Base-by-base conservation (phyloP, 1,140 invertebrate species). In the Papilio polyxenes region DNA sequence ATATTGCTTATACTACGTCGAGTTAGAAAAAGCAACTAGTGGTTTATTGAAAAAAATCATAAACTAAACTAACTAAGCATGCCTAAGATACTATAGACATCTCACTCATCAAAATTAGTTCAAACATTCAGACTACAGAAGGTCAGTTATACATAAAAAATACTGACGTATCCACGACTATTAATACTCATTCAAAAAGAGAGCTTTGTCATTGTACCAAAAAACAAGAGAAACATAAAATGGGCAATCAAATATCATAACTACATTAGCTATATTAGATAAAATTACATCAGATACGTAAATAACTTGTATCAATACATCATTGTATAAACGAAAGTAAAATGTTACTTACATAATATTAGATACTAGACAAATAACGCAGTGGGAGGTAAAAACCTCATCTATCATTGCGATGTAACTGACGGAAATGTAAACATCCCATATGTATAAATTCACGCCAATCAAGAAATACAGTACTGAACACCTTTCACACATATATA, bases 401-500 rank as follows among this genome's bases (percentile, higher is more conserved):
- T 77, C 75, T 9, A 77, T 77, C 75, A 77, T 8, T 31, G 49
- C 49, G 75, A 31, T 77, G 23, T 56, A 49, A 77, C 49, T 72
- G 65, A 72, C 65, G 65, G 65, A 72, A 72, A 72, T 72, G 23
- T 72, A 37, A 72, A 72, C 65, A 72, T 31, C 31, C 11, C 31
- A 17, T 72, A 72, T 65, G 62, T 65, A 65, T 72, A 56, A 17
- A 23, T 72, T 37, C 31, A 72, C 65, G 65, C 76, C 82, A 83
- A 81, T 83, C 82, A 83, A 76, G 20, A 17, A 13, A 65, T 65
- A 51, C 75, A 77, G 23, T 13, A 77, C 48, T 23, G 75, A 49
- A 31, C 44, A 49, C 75, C 49, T 77, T 77, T 77, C 75, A 82
- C 62, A 69, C 56, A 44, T 8, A 37, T 69, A 72, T 72, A 49